Conservation (phyloP, 35 echinoderm and acorn worm genomes). For the Heliocidaris erythrogramma region DNA sequence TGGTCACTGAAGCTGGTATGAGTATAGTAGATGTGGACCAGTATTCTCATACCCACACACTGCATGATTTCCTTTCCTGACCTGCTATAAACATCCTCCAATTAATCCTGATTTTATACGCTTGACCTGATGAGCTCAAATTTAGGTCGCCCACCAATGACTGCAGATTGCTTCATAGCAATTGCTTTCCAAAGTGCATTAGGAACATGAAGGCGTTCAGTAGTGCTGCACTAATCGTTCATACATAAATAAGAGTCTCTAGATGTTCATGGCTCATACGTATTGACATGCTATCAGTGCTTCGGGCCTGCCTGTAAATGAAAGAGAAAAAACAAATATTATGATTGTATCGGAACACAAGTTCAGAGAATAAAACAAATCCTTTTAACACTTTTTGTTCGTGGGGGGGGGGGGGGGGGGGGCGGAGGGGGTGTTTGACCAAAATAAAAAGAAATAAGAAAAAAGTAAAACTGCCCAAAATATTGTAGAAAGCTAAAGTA, state of each 20-base stretch:
- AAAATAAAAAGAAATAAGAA: too few species aligned
- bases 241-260: not conserved
- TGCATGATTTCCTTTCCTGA: too few species aligned
- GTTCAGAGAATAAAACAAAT: too few species aligned
- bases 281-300: not conserved
- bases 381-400: too few species aligned
- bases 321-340: not conserved
- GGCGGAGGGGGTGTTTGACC: too few species aligned
- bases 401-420: too few species aligned
- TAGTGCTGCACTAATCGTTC: not conserved
- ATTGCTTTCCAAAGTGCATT: not conserved
- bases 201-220: not conserved
- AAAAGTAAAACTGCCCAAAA: too few species aligned
- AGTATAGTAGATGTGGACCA: too few species aligned
- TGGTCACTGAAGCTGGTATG: too few species aligned
- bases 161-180: not conserved
- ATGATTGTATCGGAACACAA: too few species aligned
- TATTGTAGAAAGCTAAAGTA: too few species aligned
- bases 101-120: not conserved
- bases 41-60: too few species aligned
- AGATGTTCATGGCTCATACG: not conserved
- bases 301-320: not conserved
- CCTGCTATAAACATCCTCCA: not conserved
- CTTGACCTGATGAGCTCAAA: not conserved
- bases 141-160: not conserved